phyloP scores from a whole-genome alignment of 2,113 vertebrate genomes.

The Phyllostomus discolor region DNA sequence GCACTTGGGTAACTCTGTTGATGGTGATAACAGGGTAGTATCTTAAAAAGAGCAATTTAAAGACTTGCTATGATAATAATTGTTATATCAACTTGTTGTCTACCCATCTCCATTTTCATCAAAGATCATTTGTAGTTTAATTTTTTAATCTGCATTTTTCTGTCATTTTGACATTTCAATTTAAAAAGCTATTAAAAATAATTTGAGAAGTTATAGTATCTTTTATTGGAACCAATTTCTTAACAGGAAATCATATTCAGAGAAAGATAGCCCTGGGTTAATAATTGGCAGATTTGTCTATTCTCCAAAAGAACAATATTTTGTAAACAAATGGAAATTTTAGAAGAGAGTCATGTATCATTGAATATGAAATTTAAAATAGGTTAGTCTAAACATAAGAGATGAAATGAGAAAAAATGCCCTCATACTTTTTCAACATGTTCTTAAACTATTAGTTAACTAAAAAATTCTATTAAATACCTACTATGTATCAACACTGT shows the following conservation, averaged over 20 bases:
- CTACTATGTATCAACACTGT: not conserved
- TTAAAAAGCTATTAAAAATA: not conserved
- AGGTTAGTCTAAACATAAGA: not conserved
- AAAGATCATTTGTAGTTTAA: not conserved
- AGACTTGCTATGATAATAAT: not conserved
- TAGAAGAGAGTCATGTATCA: not conserved
- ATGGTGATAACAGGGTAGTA: not conserved
- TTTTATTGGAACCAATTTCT: not conserved
- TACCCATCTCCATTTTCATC: not conserved
- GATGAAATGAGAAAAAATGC: not conserved
- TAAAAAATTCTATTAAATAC: not conserved
- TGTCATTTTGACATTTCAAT: not conserved
- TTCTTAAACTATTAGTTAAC: not conserved
- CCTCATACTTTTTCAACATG: not conserved
- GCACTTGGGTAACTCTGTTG: not conserved
- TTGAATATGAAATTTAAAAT: slow-evolving; percentile 17
- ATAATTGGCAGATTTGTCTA: not conserved
- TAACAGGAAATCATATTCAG: not conserved
- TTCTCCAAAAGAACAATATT: not conserved
- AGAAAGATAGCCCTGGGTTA: not conserved
- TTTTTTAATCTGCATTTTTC: not conserved
- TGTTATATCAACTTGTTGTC: not conserved
- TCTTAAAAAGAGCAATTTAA: not conserved
- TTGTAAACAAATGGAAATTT: not conserved
- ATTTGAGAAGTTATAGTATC: not conserved